Evolutionary conservation across 2,113 vertebrate genomes (phyloP).

Genomic region (Xenus cinereus): DNA sequence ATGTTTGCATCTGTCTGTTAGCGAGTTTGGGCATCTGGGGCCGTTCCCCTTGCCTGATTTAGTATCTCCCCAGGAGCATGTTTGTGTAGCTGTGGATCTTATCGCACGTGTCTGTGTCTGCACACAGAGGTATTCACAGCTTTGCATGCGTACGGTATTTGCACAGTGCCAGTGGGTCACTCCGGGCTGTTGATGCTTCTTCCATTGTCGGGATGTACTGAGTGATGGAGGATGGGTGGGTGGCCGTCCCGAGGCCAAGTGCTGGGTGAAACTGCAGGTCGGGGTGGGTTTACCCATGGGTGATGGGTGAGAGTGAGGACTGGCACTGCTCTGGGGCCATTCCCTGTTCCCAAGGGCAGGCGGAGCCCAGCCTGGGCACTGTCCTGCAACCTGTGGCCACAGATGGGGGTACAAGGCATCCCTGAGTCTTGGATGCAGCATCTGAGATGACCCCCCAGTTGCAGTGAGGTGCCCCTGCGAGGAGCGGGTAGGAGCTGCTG

Average conservation of each 20-base stretch:
- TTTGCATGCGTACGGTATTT: fast-evolving
- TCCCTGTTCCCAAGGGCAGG: neutral
- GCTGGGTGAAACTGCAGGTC: neutral
- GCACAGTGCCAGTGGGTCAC: neutral
- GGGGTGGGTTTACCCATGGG: neutral
- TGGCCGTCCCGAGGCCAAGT: neutral
- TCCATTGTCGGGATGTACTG: neutral
- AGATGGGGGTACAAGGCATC: neutral
- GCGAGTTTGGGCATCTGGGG: neutral
- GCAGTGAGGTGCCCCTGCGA: neutral
- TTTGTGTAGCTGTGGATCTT: neutral
- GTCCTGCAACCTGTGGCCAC: neutral
- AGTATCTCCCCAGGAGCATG: neutral
- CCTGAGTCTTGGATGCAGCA: neutral
- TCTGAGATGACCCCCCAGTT: neutral
- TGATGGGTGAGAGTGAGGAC: neutral
- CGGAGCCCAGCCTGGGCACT: neutral
- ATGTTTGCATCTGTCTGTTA: slow-evolving; percentile 45
- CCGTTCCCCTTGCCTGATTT: neutral
- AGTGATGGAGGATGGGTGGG: neutral
- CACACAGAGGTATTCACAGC: neutral
- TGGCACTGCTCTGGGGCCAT: neutral
- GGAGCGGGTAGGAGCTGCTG: neutral
- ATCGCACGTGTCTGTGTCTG: neutral
- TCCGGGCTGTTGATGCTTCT: neutral